A percentile compares a stretch with the other conserved stretches of the same genome.
phyloP scores from a whole-genome alignment of 2,888 invertebrate species.

The Drosophila mimetica region DNA sequence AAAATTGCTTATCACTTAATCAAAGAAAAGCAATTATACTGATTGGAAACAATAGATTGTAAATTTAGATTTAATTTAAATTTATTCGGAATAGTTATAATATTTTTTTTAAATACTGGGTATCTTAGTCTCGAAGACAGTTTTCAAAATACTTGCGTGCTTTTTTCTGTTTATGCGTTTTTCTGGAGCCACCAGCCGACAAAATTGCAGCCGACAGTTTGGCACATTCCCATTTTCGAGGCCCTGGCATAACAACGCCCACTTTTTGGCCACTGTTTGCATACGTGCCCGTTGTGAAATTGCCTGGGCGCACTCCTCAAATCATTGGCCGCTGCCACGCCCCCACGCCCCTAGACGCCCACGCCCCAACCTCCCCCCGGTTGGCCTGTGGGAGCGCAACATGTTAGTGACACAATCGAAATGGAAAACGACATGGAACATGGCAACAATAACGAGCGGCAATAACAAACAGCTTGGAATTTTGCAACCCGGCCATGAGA shows the following conservation, averaged over 20 bases:
- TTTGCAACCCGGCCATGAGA: slow-evolving; percentile 38
- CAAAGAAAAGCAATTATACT: too few relatives aligned
- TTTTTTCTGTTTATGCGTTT: slow-evolving; percentile 46
- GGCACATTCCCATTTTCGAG: slow-evolving; percentile 51
- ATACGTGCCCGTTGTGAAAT: slow-evolving; percentile 78
- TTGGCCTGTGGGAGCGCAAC: slow-evolving; percentile 52
- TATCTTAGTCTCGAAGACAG: neutral
- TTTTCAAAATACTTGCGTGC: slow-evolving; percentile 7
- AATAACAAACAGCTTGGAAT: slow-evolving; percentile 50
- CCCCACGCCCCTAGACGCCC: neutral
- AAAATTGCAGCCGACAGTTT: slow-evolving; percentile 72
- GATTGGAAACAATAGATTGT: too few relatives aligned
- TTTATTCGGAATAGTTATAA: too few relatives aligned
- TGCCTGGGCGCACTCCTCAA: slow-evolving; percentile 64
- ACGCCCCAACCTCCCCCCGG: neutral
- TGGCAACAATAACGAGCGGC: slow-evolving; percentile 56
- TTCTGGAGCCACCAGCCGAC: slow-evolving; percentile 42
- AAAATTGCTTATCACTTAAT: too few relatives aligned
- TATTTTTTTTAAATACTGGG: slow-evolving; percentile 1
- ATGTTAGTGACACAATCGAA: slow-evolving; percentile 79
- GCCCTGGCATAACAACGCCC: slow-evolving; percentile 31
- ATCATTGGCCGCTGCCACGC: slow-evolving; percentile 44
- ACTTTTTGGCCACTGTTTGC: slow-evolving; percentile 63
- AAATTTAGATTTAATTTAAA: too few relatives aligned
- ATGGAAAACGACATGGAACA: slow-evolving; percentile 78